Base-by-base conservation (phyloP, 1,140 invertebrate species). In the Stratiolaelaps scimitus region DNA sequence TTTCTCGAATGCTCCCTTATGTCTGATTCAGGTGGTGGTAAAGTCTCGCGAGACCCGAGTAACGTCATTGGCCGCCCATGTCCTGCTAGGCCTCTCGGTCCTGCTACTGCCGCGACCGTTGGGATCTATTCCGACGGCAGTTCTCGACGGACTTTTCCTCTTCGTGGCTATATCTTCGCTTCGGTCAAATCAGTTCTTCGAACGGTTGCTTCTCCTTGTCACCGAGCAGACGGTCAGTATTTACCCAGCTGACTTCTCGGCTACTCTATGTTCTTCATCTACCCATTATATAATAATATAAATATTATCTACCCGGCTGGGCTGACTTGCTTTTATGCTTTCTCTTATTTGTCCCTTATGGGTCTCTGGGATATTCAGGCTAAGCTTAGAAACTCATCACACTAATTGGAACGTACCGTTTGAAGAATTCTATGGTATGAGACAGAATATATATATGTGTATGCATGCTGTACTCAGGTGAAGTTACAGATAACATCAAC, bases 101-200 rank as follows among this genome's bases (percentile, higher is more conserved):
- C 53, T 60, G 26, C 23, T 60, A 13, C 17, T 60, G 15, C 53
- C 53, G 20, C 26, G 2, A 20, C 53, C 53, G 23, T 34, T 60
- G 20, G 53, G 53, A 60, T 34, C 1, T 17, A 60, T 60, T 29
- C 53, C 53, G 23, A 60, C 53, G 53, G 26, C 53, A 19, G 48
- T 66, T 19, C 56, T 28, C 7, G 26, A 26, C 34, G 20, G 53
- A 43, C 28, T 66, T 47, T 67, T 65, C 13, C 19, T 65, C 28
- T 67, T 44, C 26, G 40, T 60, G 13, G 53, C 53, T 26, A 26
- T 60, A 17, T 60, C 53, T 23, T 60, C 53, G 4, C 53, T 60
- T 34, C 26, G 34, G 20, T 26, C 26, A 26, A 60, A 60, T 23
- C 53, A 60, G 53, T 34, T 60, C 23, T 60, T 60, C 53, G 23